Percentiles rank a stretch among this genome's conserved stretches.
Evolutionary conservation across 1,140 invertebrate genomes (phyloP).

Genomic region (Drosophila suzukii): DNA sequence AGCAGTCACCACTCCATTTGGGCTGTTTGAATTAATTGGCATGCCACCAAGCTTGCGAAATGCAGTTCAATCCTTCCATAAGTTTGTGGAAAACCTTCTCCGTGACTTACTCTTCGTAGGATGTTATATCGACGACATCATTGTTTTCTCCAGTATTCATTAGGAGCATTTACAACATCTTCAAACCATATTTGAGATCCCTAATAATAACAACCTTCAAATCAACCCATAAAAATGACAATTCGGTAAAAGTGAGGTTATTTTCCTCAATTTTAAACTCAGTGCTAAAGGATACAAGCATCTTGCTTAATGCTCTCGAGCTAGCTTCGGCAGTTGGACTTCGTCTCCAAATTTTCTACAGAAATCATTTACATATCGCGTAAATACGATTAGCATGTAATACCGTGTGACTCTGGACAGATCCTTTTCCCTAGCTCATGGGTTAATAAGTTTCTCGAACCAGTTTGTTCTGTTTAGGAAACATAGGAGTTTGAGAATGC

Average conservation of each 20-base stretch:
- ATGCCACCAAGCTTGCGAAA: background rate
- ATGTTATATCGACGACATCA: slow-evolving; percentile 1
- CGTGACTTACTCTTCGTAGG: background rate
- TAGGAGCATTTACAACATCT: background rate
- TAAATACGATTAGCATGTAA: too few relatives aligned
- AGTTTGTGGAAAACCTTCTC: background rate
- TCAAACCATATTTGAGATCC: background rate
- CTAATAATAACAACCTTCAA: background rate
- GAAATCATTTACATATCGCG: too few relatives aligned
- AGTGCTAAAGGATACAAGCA: background rate
- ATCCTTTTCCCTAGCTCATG: too few relatives aligned
- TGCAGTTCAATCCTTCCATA: background rate
- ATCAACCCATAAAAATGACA: background rate
- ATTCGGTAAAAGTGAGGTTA: background rate
- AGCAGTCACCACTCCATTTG: background rate
- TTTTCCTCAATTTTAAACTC: background rate
- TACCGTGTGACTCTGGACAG: too few relatives aligned
- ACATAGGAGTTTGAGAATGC: too few relatives aligned
- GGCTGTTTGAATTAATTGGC: background rate
- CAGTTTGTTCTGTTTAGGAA: too few relatives aligned
- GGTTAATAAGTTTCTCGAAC: too few relatives aligned
- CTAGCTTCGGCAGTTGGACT: too few relatives aligned
- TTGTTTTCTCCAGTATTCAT: background rate
- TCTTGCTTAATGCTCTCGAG: background rate
- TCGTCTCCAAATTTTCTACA: too few relatives aligned